Evolutionary conservation across 2,888 invertebrate genomes (phyloP).

Genomic region (Metopia argyrocephala): DNA sequence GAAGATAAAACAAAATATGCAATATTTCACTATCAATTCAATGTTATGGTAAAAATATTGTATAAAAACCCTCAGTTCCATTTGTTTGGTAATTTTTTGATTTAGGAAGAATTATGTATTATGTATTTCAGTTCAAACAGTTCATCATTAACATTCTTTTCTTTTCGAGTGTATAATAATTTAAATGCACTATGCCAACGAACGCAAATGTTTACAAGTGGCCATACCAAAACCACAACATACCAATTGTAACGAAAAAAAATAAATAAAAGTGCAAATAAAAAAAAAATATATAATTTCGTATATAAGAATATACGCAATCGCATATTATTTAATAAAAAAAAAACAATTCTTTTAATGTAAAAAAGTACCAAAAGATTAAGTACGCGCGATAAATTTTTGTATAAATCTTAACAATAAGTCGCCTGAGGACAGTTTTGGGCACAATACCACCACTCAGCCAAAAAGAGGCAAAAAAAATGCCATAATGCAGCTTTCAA

Average conservation of each 20-base stretch:
- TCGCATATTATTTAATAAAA: no score
- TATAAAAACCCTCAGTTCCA: no score
- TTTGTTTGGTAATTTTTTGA: no score
- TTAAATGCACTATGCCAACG: slow-evolving; percentile 31
- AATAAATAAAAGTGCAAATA: neutral
- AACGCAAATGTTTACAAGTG: slow-evolving; percentile 23
- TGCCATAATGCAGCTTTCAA: slow-evolving; percentile 54
- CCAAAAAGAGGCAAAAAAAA: slow-evolving; percentile 44
- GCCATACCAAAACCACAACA: slow-evolving; percentile 34
- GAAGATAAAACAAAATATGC: no score
- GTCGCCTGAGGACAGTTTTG: slow-evolving; percentile 72
- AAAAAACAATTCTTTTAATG: slow-evolving; percentile 38
- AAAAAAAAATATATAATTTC: slow-evolving; percentile 8
- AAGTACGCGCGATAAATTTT: slow-evolving; percentile 74
- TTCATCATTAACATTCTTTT: neutral
- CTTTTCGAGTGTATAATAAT: slow-evolving; percentile 32
- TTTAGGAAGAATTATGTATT: no score
- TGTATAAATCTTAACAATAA: slow-evolving; percentile 75
- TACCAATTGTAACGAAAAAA: neutral
- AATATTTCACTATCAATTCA: no score
- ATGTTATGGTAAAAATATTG: no score
- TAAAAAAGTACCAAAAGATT: slow-evolving; percentile 68
- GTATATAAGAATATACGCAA: slow-evolving; percentile 50
- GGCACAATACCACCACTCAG: slow-evolving; percentile 62
- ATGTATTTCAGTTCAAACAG: neutral